A percentile compares a stretch with the other conserved stretches of the same genome.
These are phyloP conservation scores for Tachystola acroxantha DNA, from an alignment of 2,888 invertebrate genomes.

Conservation along the genomic window DNA sequence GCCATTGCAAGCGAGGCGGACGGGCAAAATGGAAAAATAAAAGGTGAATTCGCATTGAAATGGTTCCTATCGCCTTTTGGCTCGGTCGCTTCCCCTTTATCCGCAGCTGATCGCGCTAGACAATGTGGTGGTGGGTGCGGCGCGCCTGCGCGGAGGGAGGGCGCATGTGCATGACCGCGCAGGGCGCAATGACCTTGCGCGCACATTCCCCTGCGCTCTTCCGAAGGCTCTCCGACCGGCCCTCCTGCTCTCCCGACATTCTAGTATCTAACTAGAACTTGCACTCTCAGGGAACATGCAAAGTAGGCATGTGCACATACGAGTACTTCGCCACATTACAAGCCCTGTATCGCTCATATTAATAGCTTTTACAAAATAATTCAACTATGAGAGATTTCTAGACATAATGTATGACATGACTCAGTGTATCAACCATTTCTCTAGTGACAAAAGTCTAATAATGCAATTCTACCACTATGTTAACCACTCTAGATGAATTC, in stretches of 20 bases:
- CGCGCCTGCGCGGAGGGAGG: constrained; percentile 31
- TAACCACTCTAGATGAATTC: constrained; percentile 3
- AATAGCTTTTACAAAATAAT: too few relatives aligned
- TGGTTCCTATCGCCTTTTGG: constrained; percentile 61
- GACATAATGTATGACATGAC: too few relatives aligned
- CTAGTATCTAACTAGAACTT: constrained; percentile 1
- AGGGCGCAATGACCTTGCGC: constrained; percentile 77
- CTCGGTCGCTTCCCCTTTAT: constrained; percentile 65
- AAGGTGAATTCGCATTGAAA: constrained; percentile 64
- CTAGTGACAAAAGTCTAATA: too few relatives aligned
- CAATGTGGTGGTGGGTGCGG: constrained; percentile 58
- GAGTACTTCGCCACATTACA: too few relatives aligned
- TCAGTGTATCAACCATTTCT: too few relatives aligned
- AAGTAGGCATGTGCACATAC: too few relatives aligned
- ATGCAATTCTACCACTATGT: too few relatives aligned
- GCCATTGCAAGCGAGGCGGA: constrained; percentile 21
- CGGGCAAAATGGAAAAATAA: constrained; percentile 50
- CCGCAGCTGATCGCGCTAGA: constrained; percentile 69
- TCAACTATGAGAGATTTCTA: too few relatives aligned
- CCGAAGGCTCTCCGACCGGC: constrained; percentile 48
- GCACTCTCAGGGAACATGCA: constrained; percentile 15
- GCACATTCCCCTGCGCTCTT: constrained; percentile 65
- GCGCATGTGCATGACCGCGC: constrained; percentile 74
- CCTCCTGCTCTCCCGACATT: constrained; percentile 14
- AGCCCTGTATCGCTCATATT: too few relatives aligned